These are phyloP conservation scores for Gadus macrocephalus DNA, from an alignment of 2,113 vertebrate species.

Conservation along the genomic window DNA sequence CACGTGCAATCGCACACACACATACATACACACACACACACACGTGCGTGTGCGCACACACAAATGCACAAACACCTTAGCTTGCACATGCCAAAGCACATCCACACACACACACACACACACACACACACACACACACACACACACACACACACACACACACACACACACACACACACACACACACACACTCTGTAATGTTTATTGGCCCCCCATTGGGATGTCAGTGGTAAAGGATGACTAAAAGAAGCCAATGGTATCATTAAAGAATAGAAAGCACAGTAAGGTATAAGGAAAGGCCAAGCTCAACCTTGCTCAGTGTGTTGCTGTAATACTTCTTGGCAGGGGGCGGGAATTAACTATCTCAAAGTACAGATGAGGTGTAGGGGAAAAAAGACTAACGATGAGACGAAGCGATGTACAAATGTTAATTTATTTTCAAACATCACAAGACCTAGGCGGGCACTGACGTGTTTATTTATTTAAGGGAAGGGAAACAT, in stretches of 20 bases:
- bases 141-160: slow-evolving; percentile 2
- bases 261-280: slow-evolving; percentile 61
- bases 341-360: slow-evolving; percentile 50
- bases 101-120: slow-evolving; percentile 1
- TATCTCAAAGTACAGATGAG: slow-evolving; percentile 42
- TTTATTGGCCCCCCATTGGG: slow-evolving; percentile 48
- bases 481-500: too few species aligned
- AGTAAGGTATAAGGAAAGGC: slow-evolving; percentile 58
- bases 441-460: too few species aligned
- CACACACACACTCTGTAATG: slow-evolving; percentile 1
- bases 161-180: slow-evolving; percentile 4
- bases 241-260: slow-evolving; percentile 46
- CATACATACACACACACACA: not conserved
- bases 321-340: slow-evolving; percentile 52
- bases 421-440: slow-evolving; percentile 13
- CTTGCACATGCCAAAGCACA: not conserved
- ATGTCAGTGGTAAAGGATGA: slow-evolving; percentile 54
- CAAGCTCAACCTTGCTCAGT: slow-evolving; percentile 53
- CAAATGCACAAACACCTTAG: not conserved
- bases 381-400: slow-evolving; percentile 48
- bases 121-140: slow-evolving; percentile 7
- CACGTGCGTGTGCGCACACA: slow-evolving; percentile 4
- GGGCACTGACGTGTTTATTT: too few species aligned
- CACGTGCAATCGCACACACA: not conserved
- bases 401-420: slow-evolving; percentile 40